Evolutionary conservation across 2,888 invertebrate genomes (phyloP).

Genomic region (Stenodera caucasica): DNA sequence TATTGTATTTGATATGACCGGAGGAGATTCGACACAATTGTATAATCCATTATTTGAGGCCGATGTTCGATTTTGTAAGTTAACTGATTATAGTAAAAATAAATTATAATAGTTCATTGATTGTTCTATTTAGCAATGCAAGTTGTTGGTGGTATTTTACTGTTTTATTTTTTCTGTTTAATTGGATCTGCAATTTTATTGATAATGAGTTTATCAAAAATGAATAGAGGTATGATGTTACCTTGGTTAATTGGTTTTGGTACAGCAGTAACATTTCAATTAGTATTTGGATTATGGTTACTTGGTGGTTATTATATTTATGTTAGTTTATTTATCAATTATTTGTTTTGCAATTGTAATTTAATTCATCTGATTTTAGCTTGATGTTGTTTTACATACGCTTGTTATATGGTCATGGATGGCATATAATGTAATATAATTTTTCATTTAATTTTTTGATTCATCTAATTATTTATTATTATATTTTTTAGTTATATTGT

Average conservation of each 20-base stretch:
- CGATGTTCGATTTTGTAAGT: slow-evolving; percentile 75
- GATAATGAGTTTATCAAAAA: slow-evolving; percentile 65
- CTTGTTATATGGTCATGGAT: slow-evolving; percentile 80
- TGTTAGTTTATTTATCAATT: slow-evolving; percentile 62
- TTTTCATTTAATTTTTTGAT: not conserved
- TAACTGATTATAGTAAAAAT: slow-evolving; percentile 11
- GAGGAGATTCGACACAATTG: slow-evolving; percentile 87
- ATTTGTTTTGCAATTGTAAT: not conserved
- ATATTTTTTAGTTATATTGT: slow-evolving; percentile 74
- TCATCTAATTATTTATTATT: slow-evolving; percentile 2
- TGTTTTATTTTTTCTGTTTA: slow-evolving; percentile 62
- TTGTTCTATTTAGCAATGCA: slow-evolving; percentile 67
- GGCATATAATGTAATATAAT: slow-evolving; percentile 76
- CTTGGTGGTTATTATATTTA: slow-evolving; percentile 89
- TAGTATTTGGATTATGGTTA: slow-evolving; percentile 81
- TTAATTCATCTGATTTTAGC: slow-evolving; percentile 57
- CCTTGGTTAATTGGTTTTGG: slow-evolving; percentile 78
- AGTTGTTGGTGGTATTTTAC: slow-evolving; percentile 66
- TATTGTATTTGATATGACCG: slow-evolving; percentile 74
- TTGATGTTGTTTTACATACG: slow-evolving; percentile 77
- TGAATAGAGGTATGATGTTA: slow-evolving; percentile 78
- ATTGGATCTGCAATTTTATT: slow-evolving; percentile 64
- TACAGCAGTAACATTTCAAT: slow-evolving; percentile 72
- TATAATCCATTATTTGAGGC: slow-evolving; percentile 90
- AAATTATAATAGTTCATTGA: slow-evolving; percentile 17